phyloP scores from a whole-genome alignment of 2,113 vertebrate genomes.

The Tringa solitaria region DNA sequence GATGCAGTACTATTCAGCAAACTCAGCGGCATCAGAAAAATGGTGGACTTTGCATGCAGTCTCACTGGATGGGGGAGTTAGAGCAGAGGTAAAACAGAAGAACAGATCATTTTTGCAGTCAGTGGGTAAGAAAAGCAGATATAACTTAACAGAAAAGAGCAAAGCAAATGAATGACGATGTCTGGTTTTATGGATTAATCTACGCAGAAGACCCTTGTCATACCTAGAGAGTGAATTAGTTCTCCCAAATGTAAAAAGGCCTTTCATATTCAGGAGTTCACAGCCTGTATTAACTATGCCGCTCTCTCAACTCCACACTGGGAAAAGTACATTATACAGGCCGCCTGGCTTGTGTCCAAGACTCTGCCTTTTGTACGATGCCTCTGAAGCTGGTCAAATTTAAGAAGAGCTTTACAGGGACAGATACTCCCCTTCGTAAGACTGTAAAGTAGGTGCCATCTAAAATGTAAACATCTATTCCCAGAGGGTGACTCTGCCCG shows the following conservation, averaged over 20 bases:
- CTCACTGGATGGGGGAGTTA: neutral
- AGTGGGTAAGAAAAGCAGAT: neutral
- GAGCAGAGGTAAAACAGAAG: neutral
- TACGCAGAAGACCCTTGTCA: neutral
- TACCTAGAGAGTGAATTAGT: neutral
- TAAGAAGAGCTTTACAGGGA: neutral
- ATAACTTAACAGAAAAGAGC: neutral
- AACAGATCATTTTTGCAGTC: neutral
- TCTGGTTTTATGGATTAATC: neutral
- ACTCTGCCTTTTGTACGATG: neutral
- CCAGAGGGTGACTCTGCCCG: neutral
- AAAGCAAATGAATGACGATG: neutral
- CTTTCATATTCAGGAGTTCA: neutral
- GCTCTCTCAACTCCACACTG: neutral
- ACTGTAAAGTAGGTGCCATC: neutral
- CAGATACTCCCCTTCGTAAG: neutral
- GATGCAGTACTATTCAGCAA: neutral
- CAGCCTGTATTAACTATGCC: neutral
- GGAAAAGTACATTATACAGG: neutral
- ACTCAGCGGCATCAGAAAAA: conserved; percentile 12
- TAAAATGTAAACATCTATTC: neutral
- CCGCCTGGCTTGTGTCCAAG: neutral
- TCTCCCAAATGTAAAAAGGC: neutral
- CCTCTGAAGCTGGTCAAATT: neutral
- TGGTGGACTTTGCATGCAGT: neutral